A percentile compares a stretch with the other conserved stretches of the same genome.
Conservation (phyloP, 1,140 invertebrate species). For the Cotesia glomerata region DNA sequence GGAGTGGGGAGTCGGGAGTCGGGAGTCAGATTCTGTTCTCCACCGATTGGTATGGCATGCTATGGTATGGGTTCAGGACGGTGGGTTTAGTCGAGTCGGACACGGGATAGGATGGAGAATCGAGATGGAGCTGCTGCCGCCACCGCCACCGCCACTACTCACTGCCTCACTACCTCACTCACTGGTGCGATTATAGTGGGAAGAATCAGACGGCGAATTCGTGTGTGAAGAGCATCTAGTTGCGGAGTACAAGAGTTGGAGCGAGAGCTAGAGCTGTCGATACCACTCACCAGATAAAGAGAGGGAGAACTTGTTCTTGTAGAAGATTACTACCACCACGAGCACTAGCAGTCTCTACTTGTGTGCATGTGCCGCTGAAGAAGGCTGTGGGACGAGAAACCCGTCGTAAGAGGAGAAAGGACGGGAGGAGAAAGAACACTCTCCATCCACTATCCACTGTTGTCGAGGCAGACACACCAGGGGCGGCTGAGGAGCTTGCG, state of each 20-base stretch:
- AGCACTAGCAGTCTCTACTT: too few relatives aligned
- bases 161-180: too few relatives aligned
- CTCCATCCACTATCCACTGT: not conserved
- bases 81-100: not conserved
- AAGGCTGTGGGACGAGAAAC: constrained; percentile 7
- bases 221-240: too few relatives aligned
- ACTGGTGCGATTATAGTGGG: not conserved
- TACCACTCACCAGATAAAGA: too few relatives aligned
- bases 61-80: constrained; percentile 45
- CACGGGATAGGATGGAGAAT: constrained; percentile 7
- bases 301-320: too few relatives aligned
- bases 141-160: not conserved
- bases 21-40: too few relatives aligned
- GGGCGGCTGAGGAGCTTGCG: not conserved
- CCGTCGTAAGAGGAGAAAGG: not conserved
- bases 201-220: not conserved
- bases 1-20: constrained; percentile 49
- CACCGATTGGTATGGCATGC: too few relatives aligned
- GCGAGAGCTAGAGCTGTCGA: not conserved
- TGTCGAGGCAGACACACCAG: not conserved
- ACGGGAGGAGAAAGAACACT: constrained; percentile 10
- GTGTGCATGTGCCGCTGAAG: constrained; percentile 9
- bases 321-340: too few relatives aligned
- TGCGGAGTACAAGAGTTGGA: not conserved
- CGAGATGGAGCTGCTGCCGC: not conserved